Conservation (phyloP, 2,797 vertebrate species). For the Varecia variegata region DNA sequence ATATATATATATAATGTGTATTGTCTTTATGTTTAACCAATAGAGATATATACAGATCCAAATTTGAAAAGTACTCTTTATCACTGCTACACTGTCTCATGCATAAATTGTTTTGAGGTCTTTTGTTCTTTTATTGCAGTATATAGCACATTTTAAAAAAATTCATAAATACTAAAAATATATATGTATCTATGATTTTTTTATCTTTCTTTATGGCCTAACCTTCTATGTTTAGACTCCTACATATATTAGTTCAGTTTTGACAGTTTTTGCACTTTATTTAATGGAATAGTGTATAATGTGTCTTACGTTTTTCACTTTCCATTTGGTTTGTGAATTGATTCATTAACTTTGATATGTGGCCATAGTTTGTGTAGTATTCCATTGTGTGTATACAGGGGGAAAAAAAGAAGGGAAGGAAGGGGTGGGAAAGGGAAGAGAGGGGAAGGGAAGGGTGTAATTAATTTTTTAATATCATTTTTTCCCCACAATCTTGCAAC, state of each 20-base stretch:
- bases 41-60: not conserved
- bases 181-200: not conserved
- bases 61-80: not conserved
- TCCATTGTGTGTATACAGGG: not conserved
- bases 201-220: not conserved
- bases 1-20: not conserved
- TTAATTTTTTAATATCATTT: not conserved
- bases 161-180: not conserved
- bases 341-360: conserved; percentile 29
- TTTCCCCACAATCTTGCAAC: not conserved
- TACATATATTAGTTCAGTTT: not conserved
- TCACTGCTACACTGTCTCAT: not conserved
- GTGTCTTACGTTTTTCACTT: not conserved
- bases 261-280: not conserved
- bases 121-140: not conserved
- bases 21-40: not conserved
- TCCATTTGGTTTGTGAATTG: conserved; percentile 49
- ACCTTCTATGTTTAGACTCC: not conserved
- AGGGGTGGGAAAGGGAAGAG: not conserved
- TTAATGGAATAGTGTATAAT: not conserved
- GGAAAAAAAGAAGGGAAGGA: not conserved
- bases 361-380: not conserved
- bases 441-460: not conserved
- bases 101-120: not conserved
- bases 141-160: not conserved